Base-by-base conservation (phyloP, 2,888 invertebrate genomes). In the Linhomoeus sp. region DNA sequence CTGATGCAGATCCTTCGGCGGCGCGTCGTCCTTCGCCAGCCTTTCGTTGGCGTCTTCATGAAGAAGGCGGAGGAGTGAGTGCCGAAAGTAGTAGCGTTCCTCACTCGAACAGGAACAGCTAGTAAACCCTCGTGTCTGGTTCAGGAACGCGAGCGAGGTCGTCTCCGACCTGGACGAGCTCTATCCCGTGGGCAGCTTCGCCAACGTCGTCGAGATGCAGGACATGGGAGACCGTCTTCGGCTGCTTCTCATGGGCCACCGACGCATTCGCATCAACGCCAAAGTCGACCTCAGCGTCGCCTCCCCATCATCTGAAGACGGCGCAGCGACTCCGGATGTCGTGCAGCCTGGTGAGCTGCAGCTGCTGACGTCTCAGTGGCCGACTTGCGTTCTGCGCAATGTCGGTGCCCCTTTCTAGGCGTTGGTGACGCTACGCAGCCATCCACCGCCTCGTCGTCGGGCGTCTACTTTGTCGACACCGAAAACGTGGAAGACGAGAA, bases 161-260 rank as follows among this genome's bases (percentile, higher is more conserved):
- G 81, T 94, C 1, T 73, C 78, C 15, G 79, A 73, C 46, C 61
- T 92, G 25, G 77, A 80, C 50, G 92, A 97, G 53, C 73, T 99
- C 37, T 82, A 90, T 64, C 70, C 76, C 45, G 75, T 90, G 25
- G 97, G 97, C 12, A 85, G 90, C 2, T 99, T 97, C 68, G 94
- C 88, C 12, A 90, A 94, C 70, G 92, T 97, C 54, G 85, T 88
- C 57, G 94, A 97, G 68, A 77, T 97, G 70, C 88, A 92, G 65
- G 92, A 92, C 64, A 73, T 88, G 64, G 90, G 86, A 7, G 85
- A 83, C 61, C 80, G 80, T 64, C 66, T 90, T 43, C 73, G 86
- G 56, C 58, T 97, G 59, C 86, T 97, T 3, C 81, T 94, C 12
- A 86, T 87, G 78, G 92, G 87, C 0, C 88, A 92, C 66, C 72